Evolutionary conservation across 2,888 invertebrate species (phyloP), one percentile per base, ranked within the genome.

Genomic region (Gortyna flavago): DNA sequence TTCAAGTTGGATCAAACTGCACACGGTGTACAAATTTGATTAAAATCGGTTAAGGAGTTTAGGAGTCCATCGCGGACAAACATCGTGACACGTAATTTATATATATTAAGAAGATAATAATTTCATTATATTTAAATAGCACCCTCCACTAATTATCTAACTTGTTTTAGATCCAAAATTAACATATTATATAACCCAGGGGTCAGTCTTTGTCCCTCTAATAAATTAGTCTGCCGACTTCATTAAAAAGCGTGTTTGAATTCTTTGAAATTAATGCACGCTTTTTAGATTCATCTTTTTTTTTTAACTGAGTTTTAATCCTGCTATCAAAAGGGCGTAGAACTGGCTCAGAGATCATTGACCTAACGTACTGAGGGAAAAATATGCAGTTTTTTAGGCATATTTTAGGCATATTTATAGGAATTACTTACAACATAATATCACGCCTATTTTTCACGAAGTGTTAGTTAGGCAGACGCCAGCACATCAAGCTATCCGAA

Each of bases 121-220:
- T 32, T 9, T 2, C 13, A 48, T 48, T 48, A 41, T 25, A 51
- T 62, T 62, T 48, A 38, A 67, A 77, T 64, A 48, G 51, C 32
- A 25, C 21, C 9, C 35, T 13, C 48, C 11, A 61, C 67, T 83
- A 86, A 79, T 83, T 61, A 77, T 35, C 29, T 69, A 86, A 80
- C 71, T 85, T 76, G 77, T 77, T 83, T 77, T 51, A 62, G 38
- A 68, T 72, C 16, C 59, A 35, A 72, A 77, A 85, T 84, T 80
- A 78, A 86, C 87, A 80, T 80, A 85, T 80, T 73, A 69, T 35
- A 69, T 35, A 35, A 84, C 57, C 68, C 13, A 3, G 86, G 65
- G 84, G 35, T 70, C 21, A 65, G 72, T 18, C 57, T 57, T 67
- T 72, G 87, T 71, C 68, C 18, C 64, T 59, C 59, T 70, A 61